Conservation (phyloP, 2,797 vertebrate species). For the Gymnopithys bicolor region DNA sequence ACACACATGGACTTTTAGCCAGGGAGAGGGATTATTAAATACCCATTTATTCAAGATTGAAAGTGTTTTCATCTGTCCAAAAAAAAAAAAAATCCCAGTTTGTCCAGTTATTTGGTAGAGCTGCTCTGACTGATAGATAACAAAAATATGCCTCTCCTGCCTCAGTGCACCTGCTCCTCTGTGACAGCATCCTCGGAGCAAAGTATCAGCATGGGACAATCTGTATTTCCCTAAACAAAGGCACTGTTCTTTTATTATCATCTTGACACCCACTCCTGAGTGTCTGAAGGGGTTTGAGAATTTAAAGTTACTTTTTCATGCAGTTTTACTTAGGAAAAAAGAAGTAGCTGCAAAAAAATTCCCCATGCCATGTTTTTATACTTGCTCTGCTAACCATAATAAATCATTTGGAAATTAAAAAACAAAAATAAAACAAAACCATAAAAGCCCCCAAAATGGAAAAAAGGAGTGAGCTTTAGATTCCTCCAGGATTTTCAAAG, state of each 20-base stretch:
- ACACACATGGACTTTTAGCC: background rate
- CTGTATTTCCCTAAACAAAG: background rate
- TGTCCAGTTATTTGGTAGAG: background rate
- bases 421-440: no score
- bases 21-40: background rate
- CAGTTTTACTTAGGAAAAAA: background rate
- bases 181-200: background rate
- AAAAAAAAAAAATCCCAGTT: background rate
- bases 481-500: background rate
- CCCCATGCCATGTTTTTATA: background rate
- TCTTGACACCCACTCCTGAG: background rate
- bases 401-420: background rate
- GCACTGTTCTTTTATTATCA: background rate
- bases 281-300: accelerated
- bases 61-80: background rate
- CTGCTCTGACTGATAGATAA: background rate
- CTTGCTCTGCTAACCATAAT: background rate
- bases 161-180: background rate
- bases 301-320: background rate
- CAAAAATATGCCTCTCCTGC: background rate
- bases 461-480: background rate
- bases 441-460: no score
- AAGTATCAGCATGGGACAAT: accelerated
- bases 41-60: background rate
- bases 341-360: background rate